Base-by-base conservation (phyloP, 2,113 vertebrate species). In the Caranx melampygus region DNA sequence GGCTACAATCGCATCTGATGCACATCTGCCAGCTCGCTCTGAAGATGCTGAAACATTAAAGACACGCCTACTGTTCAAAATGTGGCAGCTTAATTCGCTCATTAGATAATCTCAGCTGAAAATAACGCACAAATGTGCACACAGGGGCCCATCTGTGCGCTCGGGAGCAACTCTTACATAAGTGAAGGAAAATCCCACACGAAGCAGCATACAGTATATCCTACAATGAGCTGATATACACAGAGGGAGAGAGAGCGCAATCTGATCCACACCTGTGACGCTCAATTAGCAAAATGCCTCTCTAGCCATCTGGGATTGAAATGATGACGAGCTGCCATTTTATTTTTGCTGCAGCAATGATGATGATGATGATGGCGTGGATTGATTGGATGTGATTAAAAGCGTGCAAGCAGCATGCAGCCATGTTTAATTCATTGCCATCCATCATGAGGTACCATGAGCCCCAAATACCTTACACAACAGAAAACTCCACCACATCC, bases 321-420 rank as follows among this genome's bases (percentile, higher is more conserved):
- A 64, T 34, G 37, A 57, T 42, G 64, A 78, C 8, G 16, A 20
- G 26, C 62, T 52, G 31, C 60, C 71, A 51, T 80, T 76, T 72
- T 16, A 81, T 86, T 55, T 55, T 66, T 20, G 60, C 75, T 72
- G 70, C 79, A 82, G 81, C 9, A 15, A 5, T 49, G 72, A 68
- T 62, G 78, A 75, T 34, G 20, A 5, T 49, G 72, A 68, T 62
- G 78, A 75, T 34, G 51, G 21, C 2, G 31, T 40, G 34, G 59
- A 60, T 42, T 16, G 54, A 49, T 37, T 69, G 40, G 76, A 26
- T 73, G 82, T 73, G 69, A 90, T 91, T 88, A 80, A 85, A 89
- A 79, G 45, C 66, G 71, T 37, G 73, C 57, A 64, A 31, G 75
- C 14, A 47, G 63, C 61, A 65, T 73, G 72, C 70, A 45, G n/a